Evolutionary conservation across 2,888 invertebrate genomes (phyloP).

Genomic region (Drosophila heteroneura): DNA sequence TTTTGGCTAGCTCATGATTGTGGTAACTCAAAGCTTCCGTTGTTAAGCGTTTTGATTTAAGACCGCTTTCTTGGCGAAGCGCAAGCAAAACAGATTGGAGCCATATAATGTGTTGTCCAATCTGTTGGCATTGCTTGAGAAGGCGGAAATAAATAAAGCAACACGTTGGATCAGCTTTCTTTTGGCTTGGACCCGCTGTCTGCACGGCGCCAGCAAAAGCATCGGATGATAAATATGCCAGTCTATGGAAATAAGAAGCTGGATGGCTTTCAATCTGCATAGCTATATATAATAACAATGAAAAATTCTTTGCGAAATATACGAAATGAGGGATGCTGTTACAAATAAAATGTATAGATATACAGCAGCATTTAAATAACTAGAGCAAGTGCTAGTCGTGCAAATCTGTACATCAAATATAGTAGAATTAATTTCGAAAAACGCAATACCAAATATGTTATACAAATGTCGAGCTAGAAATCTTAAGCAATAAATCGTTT

Average conservation of each 20-base stretch:
- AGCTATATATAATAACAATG: constrained; percentile 24
- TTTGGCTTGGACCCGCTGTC: constrained; percentile 37
- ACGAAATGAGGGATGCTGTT: background rate
- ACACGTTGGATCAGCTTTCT: constrained; percentile 60
- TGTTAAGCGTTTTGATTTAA: constrained; percentile 79
- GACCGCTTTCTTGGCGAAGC: constrained; percentile 60
- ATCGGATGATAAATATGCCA: constrained; percentile 32
- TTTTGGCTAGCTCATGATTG: constrained; percentile 36
- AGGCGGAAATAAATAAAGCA: constrained; percentile 69
- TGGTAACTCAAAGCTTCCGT: constrained; percentile 70
- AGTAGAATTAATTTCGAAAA: constrained; percentile 40
- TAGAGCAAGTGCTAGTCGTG: constrained; percentile 21
- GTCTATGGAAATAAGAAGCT: constrained; percentile 34
- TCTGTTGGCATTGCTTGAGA: constrained; percentile 11
- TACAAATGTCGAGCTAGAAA: constrained; percentile 59
- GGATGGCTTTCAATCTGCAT: constrained; percentile 43
- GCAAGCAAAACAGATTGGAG: constrained; percentile 59
- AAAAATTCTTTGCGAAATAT: background rate
- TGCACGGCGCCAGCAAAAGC: constrained; percentile 44
- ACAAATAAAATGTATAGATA: constrained; percentile 13
- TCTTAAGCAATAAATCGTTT: constrained; percentile 67
- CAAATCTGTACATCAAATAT: constrained; percentile 25
- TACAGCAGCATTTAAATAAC: constrained; percentile 9
- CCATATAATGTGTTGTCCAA: constrained; percentile 62
- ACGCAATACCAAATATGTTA: constrained; percentile 57